Evolutionary conservation across 2,797 vertebrate species (phyloP), one percentile per base, ranked within the genome.

Genomic region (Artibeus jamaicensis): DNA sequence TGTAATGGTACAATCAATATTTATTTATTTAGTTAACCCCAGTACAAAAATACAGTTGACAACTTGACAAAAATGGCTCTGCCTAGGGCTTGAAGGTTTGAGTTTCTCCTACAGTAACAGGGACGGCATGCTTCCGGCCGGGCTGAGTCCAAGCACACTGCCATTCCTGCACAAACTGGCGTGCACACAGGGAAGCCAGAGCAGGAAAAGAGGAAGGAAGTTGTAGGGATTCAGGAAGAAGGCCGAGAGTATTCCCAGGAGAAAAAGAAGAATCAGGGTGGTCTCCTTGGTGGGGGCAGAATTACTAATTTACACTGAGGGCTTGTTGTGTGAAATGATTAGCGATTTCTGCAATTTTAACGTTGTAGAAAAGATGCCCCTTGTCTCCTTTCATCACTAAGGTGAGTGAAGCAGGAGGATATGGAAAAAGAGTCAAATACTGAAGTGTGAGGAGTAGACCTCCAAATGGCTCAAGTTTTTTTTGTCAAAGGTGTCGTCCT

Each of bases 41-140:
- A 95, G 97, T 99, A 99, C 98, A 98, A 99, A 99, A 99, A 98
- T 98, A 98, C 98, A 98, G 96, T 98, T 98, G 98, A 98, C 97
- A 93, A 98, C 96, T 97, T 98, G 97, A 97, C 98, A 98, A 98
- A 98, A 95, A 96, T 94, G 98, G 98, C 97, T 98, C 97, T 37
- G 81, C 85, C 87, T 86, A 96, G 97, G 97, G 96, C 97, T 81
- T 83, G 68, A 93, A 92, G 88, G 91, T 92, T 88, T 93, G 86
- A 73, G 59, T 91, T 89, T 95, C 87, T 96, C 67, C 73, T 90
- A 89, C 67, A 81, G 65, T 82, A 79, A 86, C 7, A 5, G 82
- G 74, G 59, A 94, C 86, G 89, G 65, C 97, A 97, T 96, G 95
- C 95, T 97, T 95, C 89, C 86, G 77, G 70, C 57, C 50, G 71